Percentiles rank a stretch among this genome's conserved stretches.
Conservation (phyloP, 2,113 vertebrate species). For the Corapipo altera region DNA sequence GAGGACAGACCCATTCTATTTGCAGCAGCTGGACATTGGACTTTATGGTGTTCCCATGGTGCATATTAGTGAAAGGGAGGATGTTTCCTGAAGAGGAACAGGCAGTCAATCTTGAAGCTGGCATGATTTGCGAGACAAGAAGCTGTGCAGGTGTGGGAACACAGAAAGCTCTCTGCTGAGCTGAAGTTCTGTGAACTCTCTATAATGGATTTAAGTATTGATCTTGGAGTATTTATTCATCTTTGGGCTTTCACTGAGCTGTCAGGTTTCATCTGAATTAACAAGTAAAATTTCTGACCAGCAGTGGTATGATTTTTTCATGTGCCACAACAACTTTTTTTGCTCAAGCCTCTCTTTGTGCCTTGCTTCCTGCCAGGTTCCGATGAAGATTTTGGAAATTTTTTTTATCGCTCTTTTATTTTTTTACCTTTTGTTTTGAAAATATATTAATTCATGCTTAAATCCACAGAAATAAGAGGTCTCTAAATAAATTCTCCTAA, state of each 20-base stretch:
- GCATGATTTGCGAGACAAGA: background rate
- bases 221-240: background rate
- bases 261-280: constrained; percentile 31
- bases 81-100: background rate
- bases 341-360: background rate
- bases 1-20: background rate
- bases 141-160: background rate
- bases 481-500: background rate
- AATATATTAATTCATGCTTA: background rate
- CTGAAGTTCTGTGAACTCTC: background rate
- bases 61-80: background rate
- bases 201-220: constrained; percentile 16
- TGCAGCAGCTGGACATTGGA: background rate
- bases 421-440: background rate
- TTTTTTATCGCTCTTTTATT: background rate
- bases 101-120: background rate
- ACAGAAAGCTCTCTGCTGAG: background rate
- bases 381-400: background rate
- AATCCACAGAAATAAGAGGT: background rate
- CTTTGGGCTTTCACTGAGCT: background rate
- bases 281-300: constrained; percentile 26
- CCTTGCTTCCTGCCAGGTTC: background rate
- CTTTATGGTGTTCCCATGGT: background rate
- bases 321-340: background rate
- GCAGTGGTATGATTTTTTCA: background rate